Base-by-base conservation (phyloP, 1,140 invertebrate species). In the Bombus terrestris region DNA sequence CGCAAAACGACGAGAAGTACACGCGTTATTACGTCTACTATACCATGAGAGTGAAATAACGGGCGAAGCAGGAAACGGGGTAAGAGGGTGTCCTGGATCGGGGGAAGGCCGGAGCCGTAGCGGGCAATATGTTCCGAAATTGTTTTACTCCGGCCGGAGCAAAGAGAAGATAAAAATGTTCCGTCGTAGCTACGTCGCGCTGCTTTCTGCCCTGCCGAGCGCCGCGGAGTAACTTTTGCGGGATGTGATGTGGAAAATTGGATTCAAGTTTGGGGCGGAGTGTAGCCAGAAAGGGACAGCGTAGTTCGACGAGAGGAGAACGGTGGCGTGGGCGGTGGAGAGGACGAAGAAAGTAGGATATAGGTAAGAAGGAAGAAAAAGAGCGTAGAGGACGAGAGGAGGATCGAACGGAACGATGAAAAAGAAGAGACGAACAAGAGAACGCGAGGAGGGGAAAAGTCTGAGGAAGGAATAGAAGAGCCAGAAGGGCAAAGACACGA, bases 171-270 rank as follows among this genome's bases (percentile, higher is more conserved):
- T 91, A 91, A 91, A 89, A 91, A 88, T 88, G 90, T 88, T 91
- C 87, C 76, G 84, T 72, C 90, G 90, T 88, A 81, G 86, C 77
- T 88, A 85, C 90, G 88, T 85, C 86, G 86, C 72, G 78, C 72
- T 89, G 77, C 83, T 90, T 87, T 85, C 88, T 86, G 71, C 76
- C 81, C 84, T 53, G 62, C 82, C 83, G 86, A 89, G 71, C 90
- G 87, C 92, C 88, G 85, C 90, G 88, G 88, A 93, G 92, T 93
- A 93, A 93, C 92, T 93, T 93, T 92, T 92, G 92, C 91, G 92
- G 91, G 92, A 93, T 92, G 91, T 92, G 92, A 93, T 93, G 92
- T 93, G 92, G 92, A 93, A 93, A 93, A 93, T 93, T 93, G 92
- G 92, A 92, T 92, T 93, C 92, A 92, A 92, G 92, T 92, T 92